Evolutionary conservation across 2,888 invertebrate species (phyloP), one percentile per base, ranked within the genome.

Genomic region (Ashinkailepas kermadecensis): DNA sequence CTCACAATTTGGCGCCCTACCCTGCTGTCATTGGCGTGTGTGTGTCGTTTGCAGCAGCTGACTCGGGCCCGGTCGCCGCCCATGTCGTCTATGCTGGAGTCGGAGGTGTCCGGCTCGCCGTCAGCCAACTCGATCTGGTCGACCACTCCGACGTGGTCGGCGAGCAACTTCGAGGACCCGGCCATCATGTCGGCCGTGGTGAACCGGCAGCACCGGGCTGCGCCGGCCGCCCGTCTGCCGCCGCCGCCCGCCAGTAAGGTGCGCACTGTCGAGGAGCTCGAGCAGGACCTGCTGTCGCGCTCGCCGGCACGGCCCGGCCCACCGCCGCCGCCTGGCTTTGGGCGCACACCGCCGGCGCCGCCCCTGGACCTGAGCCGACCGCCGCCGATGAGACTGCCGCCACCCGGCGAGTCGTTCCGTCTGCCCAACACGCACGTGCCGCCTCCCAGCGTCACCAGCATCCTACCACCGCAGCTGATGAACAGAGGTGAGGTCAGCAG

Each of bases 181-280:
- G 82, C 81, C 64, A 81, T 64, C 25, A 81, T 82, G 78, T 74
- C 82, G 59, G 59, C 39, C 39, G 39, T 81, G 65, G 82, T 80
- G 74, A 39, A 23, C 58, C 65, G 59, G 39, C 81, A 80, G 59
- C 67, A 58, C 18, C 18, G 82, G 23, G 79, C 82, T 6, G 59
- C 64, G 11, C 65, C 81, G 56, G 57, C 58, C 54, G 25, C 78
- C 64, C n/a, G 54, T 12, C 59, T 81, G 23, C 81, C 81, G 15
- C 78, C 59, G 23, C 78, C 81, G 15, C 57, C 18, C n/a, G 57
- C 82, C 64, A 21, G 10, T 57, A 57, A 54, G 54, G 64, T 67
- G 91, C 91, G 92, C 86, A 93, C 93, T 0, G 92, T 93, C 13
- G 93, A 93, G 86, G 93, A 93, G 86, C 85, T 93, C 85, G 93